These are phyloP conservation scores for Tenualosa ilisha DNA, from an alignment of 2,797 vertebrate genomes.

Conservation along the genomic window DNA sequence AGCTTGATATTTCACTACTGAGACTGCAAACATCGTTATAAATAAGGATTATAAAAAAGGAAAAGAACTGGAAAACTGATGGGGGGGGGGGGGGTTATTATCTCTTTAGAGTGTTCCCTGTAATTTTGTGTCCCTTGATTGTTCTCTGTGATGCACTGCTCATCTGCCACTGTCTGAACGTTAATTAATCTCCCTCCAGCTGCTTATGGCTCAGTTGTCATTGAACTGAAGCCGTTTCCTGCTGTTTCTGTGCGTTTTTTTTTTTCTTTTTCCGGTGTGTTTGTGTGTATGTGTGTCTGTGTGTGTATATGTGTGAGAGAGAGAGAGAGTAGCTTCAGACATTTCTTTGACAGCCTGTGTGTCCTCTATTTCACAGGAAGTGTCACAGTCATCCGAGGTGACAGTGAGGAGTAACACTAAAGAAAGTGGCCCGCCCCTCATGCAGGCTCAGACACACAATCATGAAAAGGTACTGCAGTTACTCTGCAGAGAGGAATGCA, in stretches of 20 bases:
- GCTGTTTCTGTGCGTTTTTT: conserved; percentile 16
- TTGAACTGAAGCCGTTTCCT: conserved; percentile 32
- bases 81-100: conserved; percentile 42
- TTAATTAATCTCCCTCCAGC: conserved; percentile 46
- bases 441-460: conserved; percentile 71
- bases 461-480: conserved; percentile 75
- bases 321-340: conserved; percentile 29
- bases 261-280: background rate
- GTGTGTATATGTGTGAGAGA: conserved; percentile 31
- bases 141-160: conserved; percentile 46
- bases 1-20: background rate
- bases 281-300: conserved; percentile 29
- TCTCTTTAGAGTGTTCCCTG: background rate
- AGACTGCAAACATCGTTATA: background rate
- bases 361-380: conserved; percentile 73
- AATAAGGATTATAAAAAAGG: background rate
- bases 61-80: background rate
- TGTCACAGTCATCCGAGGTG: conserved; percentile 71
- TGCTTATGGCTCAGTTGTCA: conserved; percentile 43
- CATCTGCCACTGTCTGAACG: conserved; percentile 50
- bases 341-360: conserved; percentile 49
- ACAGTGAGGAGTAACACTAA: conserved; percentile 68
- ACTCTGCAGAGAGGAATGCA: conserved; percentile 27
- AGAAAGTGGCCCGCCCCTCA: conserved; percentile 69
- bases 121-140: conserved; percentile 37